These are phyloP conservation scores for Scomber japonicus DNA, from an alignment of 2,113 vertebrate species.

Conservation along the genomic window DNA sequence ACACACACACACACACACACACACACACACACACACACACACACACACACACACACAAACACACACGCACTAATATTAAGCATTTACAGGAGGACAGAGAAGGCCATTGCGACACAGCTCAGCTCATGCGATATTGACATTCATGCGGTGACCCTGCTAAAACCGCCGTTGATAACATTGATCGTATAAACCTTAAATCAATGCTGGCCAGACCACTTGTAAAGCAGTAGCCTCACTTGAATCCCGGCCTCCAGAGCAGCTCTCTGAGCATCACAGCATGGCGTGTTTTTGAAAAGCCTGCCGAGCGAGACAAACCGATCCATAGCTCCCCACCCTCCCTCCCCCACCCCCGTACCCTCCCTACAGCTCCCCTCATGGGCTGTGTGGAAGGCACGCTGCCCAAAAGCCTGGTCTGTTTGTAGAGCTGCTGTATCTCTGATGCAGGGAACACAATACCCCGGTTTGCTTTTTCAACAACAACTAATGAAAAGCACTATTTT, in stretches of 20 bases:
- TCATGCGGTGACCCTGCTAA: conserved; percentile 66
- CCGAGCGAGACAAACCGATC: conserved; percentile 66
- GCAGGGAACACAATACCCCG: conserved; percentile 24
- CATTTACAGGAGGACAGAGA: neutral
- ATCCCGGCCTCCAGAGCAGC: conserved; percentile 50
- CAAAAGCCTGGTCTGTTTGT: conserved; percentile 42
- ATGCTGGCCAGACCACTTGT: conserved; percentile 69
- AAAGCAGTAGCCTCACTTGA: conserved; percentile 59
- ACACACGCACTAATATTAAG: neutral
- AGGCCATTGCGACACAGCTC: conserved; percentile 43
- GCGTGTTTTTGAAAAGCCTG: conserved; percentile 68
- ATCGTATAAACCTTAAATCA: conserved; percentile 74
- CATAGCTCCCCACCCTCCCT: conserved; percentile 59
- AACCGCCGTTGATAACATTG: conserved; percentile 62
- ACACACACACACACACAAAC: neutral
- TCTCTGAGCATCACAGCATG: conserved; percentile 53
- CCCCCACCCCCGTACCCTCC: neutral
- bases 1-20: neutral
- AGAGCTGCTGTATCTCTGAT: conserved; percentile 52
- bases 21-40: neutral
- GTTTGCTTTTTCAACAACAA: conserved; percentile 19
- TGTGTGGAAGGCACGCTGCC: conserved; percentile 38
- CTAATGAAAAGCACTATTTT: conserved; percentile 16
- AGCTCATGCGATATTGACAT: conserved; percentile 55
- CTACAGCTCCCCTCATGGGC: conserved; percentile 5